These are phyloP conservation scores for Blennius ocellaris DNA, from an alignment of 2,113 vertebrate species.

Conservation along the genomic window DNA sequence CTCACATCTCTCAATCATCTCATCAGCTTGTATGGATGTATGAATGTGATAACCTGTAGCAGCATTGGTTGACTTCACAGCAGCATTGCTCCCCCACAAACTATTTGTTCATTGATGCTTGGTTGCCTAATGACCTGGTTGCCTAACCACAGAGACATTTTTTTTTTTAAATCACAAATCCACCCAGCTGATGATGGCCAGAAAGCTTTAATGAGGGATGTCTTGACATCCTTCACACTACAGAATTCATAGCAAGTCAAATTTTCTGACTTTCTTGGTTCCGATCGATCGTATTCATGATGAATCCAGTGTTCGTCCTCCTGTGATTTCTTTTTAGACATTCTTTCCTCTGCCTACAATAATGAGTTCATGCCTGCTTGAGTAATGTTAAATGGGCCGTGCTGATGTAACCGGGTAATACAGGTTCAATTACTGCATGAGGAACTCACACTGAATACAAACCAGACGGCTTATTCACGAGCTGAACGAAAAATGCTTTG, in stretches of 20 bases:
- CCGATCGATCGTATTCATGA: conserved; percentile 5
- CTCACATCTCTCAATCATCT: conserved; percentile 17
- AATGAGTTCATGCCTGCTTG: conserved; percentile 47
- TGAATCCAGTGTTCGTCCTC: conserved; percentile 23
- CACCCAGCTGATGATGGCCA: conserved; percentile 41
- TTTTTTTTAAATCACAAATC: conserved; percentile 15
- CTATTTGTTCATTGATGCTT: not conserved
- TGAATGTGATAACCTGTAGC: conserved; percentile 28
- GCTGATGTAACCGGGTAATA: conserved; percentile 47
- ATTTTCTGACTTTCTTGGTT: conserved; percentile 9
- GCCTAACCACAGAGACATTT: conserved; percentile 29
- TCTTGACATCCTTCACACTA: conserved; percentile 23
- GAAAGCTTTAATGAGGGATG: conserved; percentile 50
- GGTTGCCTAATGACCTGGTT: conserved; percentile 35
- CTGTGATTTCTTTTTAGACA: conserved; percentile 1
- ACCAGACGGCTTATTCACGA: conserved; percentile 32
- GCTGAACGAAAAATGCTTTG: conserved; percentile 42
- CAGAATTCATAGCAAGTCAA: conserved; percentile 37
- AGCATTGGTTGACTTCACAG: conserved; percentile 23
- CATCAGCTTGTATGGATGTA: not conserved
- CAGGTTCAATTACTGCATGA: conserved; percentile 55
- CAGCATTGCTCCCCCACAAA: conserved; percentile 30
- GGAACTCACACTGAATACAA: conserved; percentile 49
- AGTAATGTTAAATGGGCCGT: conserved; percentile 59
- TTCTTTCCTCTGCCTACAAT: conserved; percentile 8